Evolutionary conservation across 2,113 vertebrate genomes (phyloP).

Genomic region (Rissa tridactyla): DNA sequence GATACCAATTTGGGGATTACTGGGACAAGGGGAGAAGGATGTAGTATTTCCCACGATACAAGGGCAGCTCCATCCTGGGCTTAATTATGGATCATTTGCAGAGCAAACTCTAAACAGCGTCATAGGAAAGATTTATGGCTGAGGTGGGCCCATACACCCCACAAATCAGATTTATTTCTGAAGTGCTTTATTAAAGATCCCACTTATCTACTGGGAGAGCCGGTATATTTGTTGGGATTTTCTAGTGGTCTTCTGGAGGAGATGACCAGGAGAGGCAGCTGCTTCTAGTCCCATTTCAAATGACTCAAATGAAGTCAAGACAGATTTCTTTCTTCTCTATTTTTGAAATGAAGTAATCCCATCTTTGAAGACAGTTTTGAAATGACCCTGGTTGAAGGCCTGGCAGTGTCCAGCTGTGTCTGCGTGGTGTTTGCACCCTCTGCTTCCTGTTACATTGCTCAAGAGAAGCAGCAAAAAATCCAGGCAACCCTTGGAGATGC

Average conservation of each 20-base stretch:
- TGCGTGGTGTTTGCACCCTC: background rate
- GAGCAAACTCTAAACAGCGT: background rate
- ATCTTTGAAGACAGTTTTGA: background rate
- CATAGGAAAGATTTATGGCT: background rate
- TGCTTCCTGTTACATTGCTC: background rate
- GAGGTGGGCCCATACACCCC: background rate
- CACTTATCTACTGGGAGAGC: background rate
- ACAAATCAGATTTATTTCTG: background rate
- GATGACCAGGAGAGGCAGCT: background rate
- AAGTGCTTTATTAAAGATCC: background rate
- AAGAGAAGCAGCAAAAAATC: background rate
- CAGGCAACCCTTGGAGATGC: background rate
- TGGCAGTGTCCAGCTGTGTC: background rate
- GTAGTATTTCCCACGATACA: background rate
- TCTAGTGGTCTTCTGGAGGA: background rate
- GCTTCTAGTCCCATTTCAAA: background rate
- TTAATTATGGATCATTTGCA: background rate
- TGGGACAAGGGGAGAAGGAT: background rate
- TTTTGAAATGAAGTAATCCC: background rate
- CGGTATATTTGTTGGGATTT: background rate
- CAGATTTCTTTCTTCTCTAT: background rate
- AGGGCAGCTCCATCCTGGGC: background rate
- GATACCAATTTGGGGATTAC: background rate
- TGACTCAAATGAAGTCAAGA: background rate
- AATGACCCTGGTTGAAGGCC: background rate